A percentile compares a stretch with the other conserved stretches of the same genome.
Conservation (phyloP, 1,140 invertebrate genomes). For the Bombus sibiricus region DNA sequence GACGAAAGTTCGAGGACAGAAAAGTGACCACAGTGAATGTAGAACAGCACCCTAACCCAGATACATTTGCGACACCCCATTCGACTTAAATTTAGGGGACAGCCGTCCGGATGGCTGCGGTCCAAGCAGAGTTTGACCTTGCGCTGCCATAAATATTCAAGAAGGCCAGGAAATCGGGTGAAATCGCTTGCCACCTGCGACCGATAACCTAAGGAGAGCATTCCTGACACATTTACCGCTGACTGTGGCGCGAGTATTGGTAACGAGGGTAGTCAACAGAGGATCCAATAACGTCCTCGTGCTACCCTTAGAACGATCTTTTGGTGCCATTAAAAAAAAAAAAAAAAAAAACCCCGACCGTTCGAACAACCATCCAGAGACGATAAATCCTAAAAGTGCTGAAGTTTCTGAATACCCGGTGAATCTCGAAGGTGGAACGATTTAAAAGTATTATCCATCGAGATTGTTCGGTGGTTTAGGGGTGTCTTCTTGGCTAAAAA, state of each 20-base stretch:
- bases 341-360: not conserved
- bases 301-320: not conserved
- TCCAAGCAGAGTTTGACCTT: constrained; percentile 36
- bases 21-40: not conserved
- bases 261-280: constrained; percentile 22
- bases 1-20: not conserved
- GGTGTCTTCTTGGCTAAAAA: not conserved
- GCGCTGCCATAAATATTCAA: constrained; percentile 45
- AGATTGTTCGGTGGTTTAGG: not conserved
- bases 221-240: constrained; percentile 20
- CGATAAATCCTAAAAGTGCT: constrained; percentile 13
- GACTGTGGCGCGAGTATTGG: not conserved
- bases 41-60: constrained; percentile 35
- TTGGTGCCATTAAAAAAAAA: not conserved
- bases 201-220: not conserved
- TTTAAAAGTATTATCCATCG: constrained; percentile 14
- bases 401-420: not conserved
- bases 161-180: constrained; percentile 12
- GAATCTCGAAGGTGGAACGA: not conserved
- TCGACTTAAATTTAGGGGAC: constrained; percentile 31
- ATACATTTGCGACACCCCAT: constrained; percentile 12
- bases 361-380: not conserved
- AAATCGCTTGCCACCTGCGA: constrained; percentile 38
- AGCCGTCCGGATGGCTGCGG: constrained; percentile 4
- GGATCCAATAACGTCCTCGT: constrained; percentile 23